Percentiles rank a stretch among this genome's conserved stretches.
Evolutionary conservation across 2,888 invertebrate genomes (phyloP).

Genomic region (Tryphoninae sp.): DNA sequence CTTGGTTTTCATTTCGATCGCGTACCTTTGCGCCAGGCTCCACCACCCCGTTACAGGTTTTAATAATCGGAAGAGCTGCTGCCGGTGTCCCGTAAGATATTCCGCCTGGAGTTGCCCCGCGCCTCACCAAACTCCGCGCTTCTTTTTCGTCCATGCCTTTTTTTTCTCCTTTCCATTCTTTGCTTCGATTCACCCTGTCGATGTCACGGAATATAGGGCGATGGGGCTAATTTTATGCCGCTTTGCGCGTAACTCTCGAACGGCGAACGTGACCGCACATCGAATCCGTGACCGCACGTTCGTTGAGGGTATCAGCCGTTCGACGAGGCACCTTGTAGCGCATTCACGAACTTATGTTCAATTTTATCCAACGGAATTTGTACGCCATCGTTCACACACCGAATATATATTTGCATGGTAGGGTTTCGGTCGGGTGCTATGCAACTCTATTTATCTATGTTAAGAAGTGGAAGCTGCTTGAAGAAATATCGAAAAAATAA

Average conservation of each 20-base stretch:
- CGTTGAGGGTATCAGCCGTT: constrained; percentile 65
- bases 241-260: constrained; percentile 58
- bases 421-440: background rate
- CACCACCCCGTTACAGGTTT: constrained; percentile 38
- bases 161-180: constrained; percentile 14
- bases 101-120: constrained; percentile 28
- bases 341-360: constrained; percentile 32
- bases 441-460: background rate
- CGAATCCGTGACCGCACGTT: constrained; percentile 64
- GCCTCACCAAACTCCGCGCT: constrained; percentile 15
- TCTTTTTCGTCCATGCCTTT: constrained; percentile 3
- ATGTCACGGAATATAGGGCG: background rate
- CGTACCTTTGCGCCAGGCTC: constrained; percentile 38
- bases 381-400: constrained; percentile 38
- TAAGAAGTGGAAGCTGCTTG: no score
- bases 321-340: constrained; percentile 22
- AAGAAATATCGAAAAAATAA: no score
- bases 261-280: constrained; percentile 71
- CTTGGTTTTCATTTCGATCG: constrained; percentile 61
- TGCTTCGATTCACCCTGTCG: constrained; percentile 26
- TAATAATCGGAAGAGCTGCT: constrained; percentile 47
- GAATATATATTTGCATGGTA: background rate
- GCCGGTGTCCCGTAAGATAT: constrained; percentile 50
- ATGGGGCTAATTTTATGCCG: constrained; percentile 52
- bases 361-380: constrained; percentile 37